Evolutionary conservation across 2,888 invertebrate genomes (phyloP), one percentile per base, ranked within the genome.

Genomic region (Cyclophora punctaria): DNA sequence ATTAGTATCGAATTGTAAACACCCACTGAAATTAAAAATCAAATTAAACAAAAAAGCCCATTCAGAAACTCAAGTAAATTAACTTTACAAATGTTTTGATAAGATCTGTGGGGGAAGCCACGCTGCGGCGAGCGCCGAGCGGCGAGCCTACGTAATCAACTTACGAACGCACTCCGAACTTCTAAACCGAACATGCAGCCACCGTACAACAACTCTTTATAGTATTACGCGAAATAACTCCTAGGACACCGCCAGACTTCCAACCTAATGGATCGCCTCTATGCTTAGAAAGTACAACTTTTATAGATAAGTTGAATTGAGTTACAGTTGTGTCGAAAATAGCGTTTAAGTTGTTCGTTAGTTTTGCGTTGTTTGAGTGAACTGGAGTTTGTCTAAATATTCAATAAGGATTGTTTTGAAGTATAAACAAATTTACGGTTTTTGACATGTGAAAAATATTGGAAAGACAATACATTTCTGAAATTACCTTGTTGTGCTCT

Each of bases 261-360:
- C 63, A 59, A 69, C 4, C 83, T 86, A 87, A 87, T 86, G 87
- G 86, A 83, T 80, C 81, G 82, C 75, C 69, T 71, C 79, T 71
- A 71, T 82, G 83, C 81, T 83, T 82, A 81, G 81, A 77, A 69
- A 72, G 77, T 57, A 56, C 60, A 84, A 86, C 83, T 85, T 84
- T 82, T 81, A 78, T 78, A 70, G 79, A 82, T 85, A 80, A 83
- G 77, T 78, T 77, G 72, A 80, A 82, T 79, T 63, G 68, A 81
- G 83, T 84, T 85, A 79, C 62, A 71, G 73, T 69, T 67, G 66
- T 71, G 73, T 77, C 74, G 69, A 75, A 81, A 83, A 83, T 83
- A 81, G 74, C 68, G 66, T 73, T 75, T 71, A 71, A 71, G 71
- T 76, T 76, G 64, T 62, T 55, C 62, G 67, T 68, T 66, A 65